phyloP scores from a whole-genome alignment of 1,140 invertebrate species.

The Drosophila lacertosa region DNA sequence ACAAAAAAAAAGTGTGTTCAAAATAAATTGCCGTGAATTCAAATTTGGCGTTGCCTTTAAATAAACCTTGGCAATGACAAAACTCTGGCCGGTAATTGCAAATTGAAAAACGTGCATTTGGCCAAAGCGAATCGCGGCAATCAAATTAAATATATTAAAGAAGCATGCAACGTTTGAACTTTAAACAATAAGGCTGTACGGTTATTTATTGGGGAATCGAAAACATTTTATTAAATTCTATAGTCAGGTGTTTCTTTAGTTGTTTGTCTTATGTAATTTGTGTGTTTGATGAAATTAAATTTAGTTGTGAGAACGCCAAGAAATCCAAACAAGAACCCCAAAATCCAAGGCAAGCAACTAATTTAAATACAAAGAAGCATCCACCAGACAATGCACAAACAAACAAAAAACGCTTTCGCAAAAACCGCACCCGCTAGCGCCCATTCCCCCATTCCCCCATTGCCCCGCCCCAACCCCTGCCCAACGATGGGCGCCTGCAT shows the following conservation, averaged over 20 bases:
- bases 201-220: slow-evolving; percentile 48
- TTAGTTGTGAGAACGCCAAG: slow-evolving; percentile 65
- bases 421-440: slow-evolving; percentile 18
- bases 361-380: slow-evolving; percentile 74
- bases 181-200: slow-evolving; percentile 50
- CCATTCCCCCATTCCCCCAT: neutral
- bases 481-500: slow-evolving; percentile 17
- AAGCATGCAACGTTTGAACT: slow-evolving; percentile 60
- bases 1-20: neutral
- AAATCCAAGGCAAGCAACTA: slow-evolving; percentile 70
- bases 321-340: slow-evolving; percentile 41
- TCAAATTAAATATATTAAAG: slow-evolving; percentile 44
- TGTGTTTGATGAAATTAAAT: slow-evolving; percentile 62
- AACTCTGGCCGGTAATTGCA: slow-evolving; percentile 63
- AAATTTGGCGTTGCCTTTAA: slow-evolving; percentile 23
- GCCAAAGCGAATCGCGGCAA: slow-evolving; percentile 22
- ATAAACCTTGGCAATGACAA: slow-evolving; percentile 72
- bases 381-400: slow-evolving; percentile 61
- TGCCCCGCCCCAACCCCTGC: neutral
- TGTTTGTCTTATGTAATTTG: slow-evolving; percentile 39
- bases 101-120: slow-evolving; percentile 75
- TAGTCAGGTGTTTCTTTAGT: slow-evolving; percentile 37
- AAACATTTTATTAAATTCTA: slow-evolving; percentile 59
- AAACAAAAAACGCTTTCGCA: slow-evolving; percentile 38
- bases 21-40: slow-evolving; percentile 43